Percentiles rank a stretch among this genome's conserved stretches.
Evolutionary conservation across 1,140 invertebrate species (phyloP).

Genomic region (Drosophila parabipectinata): DNA sequence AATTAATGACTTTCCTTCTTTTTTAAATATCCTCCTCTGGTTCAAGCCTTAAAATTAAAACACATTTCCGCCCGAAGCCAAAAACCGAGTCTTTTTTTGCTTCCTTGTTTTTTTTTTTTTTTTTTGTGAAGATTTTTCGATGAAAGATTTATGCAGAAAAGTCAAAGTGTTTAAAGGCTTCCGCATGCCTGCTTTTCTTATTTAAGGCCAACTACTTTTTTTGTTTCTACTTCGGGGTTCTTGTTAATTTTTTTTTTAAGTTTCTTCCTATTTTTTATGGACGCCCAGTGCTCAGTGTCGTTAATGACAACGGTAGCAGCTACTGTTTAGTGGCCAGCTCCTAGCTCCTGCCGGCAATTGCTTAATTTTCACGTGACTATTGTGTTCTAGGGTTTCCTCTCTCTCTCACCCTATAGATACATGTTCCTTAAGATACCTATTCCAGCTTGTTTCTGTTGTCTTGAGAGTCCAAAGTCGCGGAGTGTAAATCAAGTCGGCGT

Average conservation of each 20-base stretch:
- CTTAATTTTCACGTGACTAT: slow-evolving; percentile 76
- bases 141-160: slow-evolving; percentile 17
- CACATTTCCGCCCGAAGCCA: too few species aligned
- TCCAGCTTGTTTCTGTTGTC: too few species aligned
- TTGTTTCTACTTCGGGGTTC: background rate
- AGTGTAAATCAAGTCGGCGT: slow-evolving; percentile 42
- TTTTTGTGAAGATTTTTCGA: background rate
- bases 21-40: too few species aligned
- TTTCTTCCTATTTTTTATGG: slow-evolving; percentile 10
- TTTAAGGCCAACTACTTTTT: background rate
- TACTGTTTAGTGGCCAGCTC: slow-evolving; percentile 36
- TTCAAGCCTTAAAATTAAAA: too few species aligned
- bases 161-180: background rate
- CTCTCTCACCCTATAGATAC: too few species aligned
- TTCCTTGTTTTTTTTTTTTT: too few species aligned
- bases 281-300: slow-evolving; percentile 12
- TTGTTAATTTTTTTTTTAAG: background rate
- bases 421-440: background rate
- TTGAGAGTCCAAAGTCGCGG: background rate
- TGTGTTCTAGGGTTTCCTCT: slow-evolving; percentile 6
- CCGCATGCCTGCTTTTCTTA: too few species aligned
- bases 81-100: background rate
- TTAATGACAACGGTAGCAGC: slow-evolving; percentile 80
- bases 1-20: too few species aligned
- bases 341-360: slow-evolving; percentile 63